Base-by-base conservation (phyloP, 2,797 vertebrate genomes). In the Acomys russatus region DNA sequence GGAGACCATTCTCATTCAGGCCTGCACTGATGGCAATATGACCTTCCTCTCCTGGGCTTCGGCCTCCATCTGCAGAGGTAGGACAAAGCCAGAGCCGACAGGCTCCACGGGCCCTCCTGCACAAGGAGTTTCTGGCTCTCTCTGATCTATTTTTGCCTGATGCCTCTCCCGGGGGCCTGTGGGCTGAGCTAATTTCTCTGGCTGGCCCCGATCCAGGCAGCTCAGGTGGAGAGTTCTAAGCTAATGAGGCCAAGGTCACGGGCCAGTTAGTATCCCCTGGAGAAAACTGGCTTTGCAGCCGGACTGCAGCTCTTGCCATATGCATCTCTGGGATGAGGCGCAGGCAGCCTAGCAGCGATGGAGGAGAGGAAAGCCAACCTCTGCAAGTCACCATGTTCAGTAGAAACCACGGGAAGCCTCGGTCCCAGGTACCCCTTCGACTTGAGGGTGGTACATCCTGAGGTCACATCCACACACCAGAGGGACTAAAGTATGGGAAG, bases 181-280 rank as follows among this genome's bases (percentile, higher is more conserved):
- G 94, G 93, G 95, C 79, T 97, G 96, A 97, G 96, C 97, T 98
- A 95, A 97, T 98, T 97, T 98, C 94, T 87, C 78, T 77, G 92
- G 51, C 88, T 98, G 97, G 97, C 97, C 82, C 59, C 0, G 11
- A 77, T 96, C 97, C 97, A 97, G 92, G 95, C 92, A 96, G 96
- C 96, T 97, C 97, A 97, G 97, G 97, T 97, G 96, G 90, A 96
- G 94, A 94, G 59, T 0, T 15, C 95, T 25, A 79, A 93, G 95
- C 94, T 96, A 98, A 98, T 92, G 96, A 98, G 97, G 97, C 94
- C 97, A 97, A 97, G 96, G 96, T 97, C 96, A 97, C 91, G 95
- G 97, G 86, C 96, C 95, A 92, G 92, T 96, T 90, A 95, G 70
- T 0, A 0, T 86, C 71, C 87, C 71, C n/a, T 1, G 12, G 84